phyloP scores from a whole-genome alignment of 2,113 vertebrate genomes.

The Neoarius graeffei region DNA sequence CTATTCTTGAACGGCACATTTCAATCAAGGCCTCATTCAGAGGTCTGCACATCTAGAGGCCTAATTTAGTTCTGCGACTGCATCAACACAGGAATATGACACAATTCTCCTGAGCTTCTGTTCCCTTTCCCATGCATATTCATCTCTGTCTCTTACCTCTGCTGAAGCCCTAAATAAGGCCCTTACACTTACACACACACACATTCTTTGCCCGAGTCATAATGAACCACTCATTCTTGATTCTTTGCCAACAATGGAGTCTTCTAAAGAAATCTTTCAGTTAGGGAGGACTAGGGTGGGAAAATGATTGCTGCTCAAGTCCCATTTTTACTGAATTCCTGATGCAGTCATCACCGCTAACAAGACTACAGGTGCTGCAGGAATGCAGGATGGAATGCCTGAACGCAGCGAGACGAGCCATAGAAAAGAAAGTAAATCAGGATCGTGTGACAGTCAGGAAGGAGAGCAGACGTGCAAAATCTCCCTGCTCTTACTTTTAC shows the following conservation, averaged over 20 bases:
- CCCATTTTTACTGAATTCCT: not conserved
- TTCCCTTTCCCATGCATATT: conserved; percentile 20
- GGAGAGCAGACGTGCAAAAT: conserved; percentile 23
- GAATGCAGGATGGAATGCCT: conserved; percentile 35
- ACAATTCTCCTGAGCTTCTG: conserved; percentile 6
- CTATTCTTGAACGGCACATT: conserved; percentile 13
- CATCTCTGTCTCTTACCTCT: conserved; percentile 9
- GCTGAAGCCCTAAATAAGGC: not conserved
- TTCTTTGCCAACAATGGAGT: not conserved
- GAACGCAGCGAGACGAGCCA: conserved; percentile 11
- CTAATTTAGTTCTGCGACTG: conserved; percentile 28
- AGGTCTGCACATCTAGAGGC: conserved; percentile 5
- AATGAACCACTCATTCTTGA: not conserved
- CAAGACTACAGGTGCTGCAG: conserved; percentile 21
- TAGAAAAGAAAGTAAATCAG: conserved; percentile 40
- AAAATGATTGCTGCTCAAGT: conserved; percentile 1
- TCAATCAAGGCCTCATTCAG: conserved; percentile 34
- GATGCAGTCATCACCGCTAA: conserved; percentile 19
- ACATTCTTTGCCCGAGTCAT: not conserved
- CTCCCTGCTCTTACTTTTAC: conserved; percentile 13
- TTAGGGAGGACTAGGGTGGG: not conserved
- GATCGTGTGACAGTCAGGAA: conserved; percentile 29
- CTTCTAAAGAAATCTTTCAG: conserved; percentile 5
- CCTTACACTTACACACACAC: conserved; percentile 17
- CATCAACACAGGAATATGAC: conserved; percentile 19